Percentiles rank a stretch among this genome's conserved stretches.
Conservation (phyloP, 1,140 invertebrate species). For the honey bee (Apis mellifera) region Amel_HAv3.1 CM009937.2:8407001-8407500, state of each 20-base stretch:
- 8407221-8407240: too few species aligned
- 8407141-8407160: neutral
- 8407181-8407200: neutral
- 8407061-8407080: neutral
- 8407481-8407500: slow-evolving; percentile 6
- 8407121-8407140: neutral
- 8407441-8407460: slow-evolving; percentile 1
- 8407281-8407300: too few species aligned
- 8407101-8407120: neutral
- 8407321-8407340: too few species aligned
- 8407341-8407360: neutral
- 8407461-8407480: slow-evolving; percentile 16
- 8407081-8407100: slow-evolving; percentile 29
- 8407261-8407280: too few species aligned
- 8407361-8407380: neutral
- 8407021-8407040: slow-evolving; percentile 63
- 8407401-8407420: neutral
- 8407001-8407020: slow-evolving; percentile 73
- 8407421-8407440: neutral
- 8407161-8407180: neutral
- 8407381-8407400: neutral
- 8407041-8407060: slow-evolving; percentile 24
- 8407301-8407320: too few species aligned
- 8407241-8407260: too few species aligned
- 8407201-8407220: too few species aligned